Evolutionary conservation across 1,140 invertebrate species (phyloP).

Genomic region (Solen grandis): DNA sequence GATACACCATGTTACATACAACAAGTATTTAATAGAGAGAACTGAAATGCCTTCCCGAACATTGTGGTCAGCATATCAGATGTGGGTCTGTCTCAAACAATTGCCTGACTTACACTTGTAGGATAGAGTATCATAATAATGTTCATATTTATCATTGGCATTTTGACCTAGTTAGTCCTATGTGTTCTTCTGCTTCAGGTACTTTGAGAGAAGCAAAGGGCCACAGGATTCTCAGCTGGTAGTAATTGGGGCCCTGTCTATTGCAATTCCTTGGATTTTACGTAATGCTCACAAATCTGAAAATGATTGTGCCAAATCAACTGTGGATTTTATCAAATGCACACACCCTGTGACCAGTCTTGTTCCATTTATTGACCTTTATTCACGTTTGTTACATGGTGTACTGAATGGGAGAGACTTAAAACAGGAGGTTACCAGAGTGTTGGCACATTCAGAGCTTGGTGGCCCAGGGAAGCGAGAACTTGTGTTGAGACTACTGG

Average conservation of each 20-base stretch:
- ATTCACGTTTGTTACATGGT: conserved; percentile 68
- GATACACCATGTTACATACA: too few relatives aligned
- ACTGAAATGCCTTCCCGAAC: too few relatives aligned
- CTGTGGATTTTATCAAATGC: conserved; percentile 70
- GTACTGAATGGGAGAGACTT: conserved; percentile 71
- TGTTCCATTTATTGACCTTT: conserved; percentile 70
- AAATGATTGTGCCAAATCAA: conserved; percentile 66
- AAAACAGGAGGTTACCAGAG: conserved; percentile 58
- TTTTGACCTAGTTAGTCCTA: too few relatives aligned
- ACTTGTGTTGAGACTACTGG: conserved; percentile 57
- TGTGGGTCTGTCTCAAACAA: too few relatives aligned
- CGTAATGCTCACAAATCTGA: conserved; percentile 68
- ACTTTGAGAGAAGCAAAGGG: conserved; percentile 50
- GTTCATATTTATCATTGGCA: too few relatives aligned
- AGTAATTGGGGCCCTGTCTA: conserved; percentile 68
- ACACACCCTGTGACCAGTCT: conserved; percentile 71
- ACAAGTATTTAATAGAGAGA: too few relatives aligned
- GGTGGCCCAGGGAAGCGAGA: conserved; percentile 68
- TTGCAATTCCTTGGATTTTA: conserved; percentile 73
- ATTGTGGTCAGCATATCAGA: too few relatives aligned
- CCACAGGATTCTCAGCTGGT: conserved; percentile 67
- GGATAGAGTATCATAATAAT: too few relatives aligned
- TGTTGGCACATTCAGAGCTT: conserved; percentile 63
- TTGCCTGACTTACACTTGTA: too few relatives aligned
- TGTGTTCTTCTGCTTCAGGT: too few relatives aligned